A percentile compares a stretch with the other conserved stretches of the same genome.
phyloP scores from a whole-genome alignment of 2,797 vertebrate genomes.

The Myoxocephalus aenaeus region DNA sequence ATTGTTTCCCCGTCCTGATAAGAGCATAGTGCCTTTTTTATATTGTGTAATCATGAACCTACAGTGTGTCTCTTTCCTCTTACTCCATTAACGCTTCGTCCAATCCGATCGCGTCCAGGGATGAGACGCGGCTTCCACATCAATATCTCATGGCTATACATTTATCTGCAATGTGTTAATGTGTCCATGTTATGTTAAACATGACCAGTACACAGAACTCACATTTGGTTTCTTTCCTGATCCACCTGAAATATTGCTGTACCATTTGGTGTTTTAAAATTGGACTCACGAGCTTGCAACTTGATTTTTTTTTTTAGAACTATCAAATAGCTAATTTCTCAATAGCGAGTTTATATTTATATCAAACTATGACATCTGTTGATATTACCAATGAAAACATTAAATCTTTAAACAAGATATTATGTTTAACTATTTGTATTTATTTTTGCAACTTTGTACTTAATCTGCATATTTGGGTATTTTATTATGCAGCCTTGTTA shows the following conservation, averaged over 20 bases:
- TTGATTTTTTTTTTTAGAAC: constrained; percentile 31
- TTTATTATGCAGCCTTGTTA: not conserved
- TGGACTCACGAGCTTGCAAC: not conserved
- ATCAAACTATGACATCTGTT: constrained; percentile 9
- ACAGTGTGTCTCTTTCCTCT: constrained; percentile 41
- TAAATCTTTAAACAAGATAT: constrained; percentile 41
- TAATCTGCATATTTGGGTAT: not conserved
- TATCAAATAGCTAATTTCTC: constrained; percentile 8
- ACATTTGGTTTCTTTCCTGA: not conserved
- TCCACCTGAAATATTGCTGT: not conserved
- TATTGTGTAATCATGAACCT: constrained; percentile 46
- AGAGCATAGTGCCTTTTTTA: constrained; percentile 52
- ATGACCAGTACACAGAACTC: not conserved
- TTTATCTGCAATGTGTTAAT: constrained; percentile 10
- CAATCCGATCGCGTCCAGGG: constrained; percentile 46
- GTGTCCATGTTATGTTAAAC: not conserved
- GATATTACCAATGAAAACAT: constrained; percentile 26
- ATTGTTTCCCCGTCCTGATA: constrained; percentile 29
- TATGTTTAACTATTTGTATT: not conserved
- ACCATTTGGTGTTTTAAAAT: constrained; percentile 33
- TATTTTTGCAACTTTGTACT: not conserved
- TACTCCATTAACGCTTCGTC: constrained; percentile 67
- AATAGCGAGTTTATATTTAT: constrained; percentile 15
- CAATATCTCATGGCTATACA: constrained; percentile 22
- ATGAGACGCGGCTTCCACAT: constrained; percentile 45